Base-by-base conservation (phyloP, 2,888 invertebrate genomes). In the Volucella bombylans region DNA sequence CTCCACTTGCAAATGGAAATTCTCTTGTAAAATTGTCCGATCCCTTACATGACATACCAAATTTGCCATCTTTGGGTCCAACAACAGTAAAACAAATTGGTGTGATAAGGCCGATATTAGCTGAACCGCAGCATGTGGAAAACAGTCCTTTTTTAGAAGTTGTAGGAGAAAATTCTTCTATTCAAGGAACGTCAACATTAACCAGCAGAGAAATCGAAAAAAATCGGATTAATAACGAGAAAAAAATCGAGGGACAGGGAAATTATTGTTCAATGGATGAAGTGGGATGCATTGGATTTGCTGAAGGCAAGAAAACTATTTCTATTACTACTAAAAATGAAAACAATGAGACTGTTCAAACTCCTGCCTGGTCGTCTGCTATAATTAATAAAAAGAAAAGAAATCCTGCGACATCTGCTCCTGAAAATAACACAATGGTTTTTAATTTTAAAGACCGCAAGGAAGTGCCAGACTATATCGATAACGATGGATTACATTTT, bases 381-480 rank as follows among this genome's bases (percentile, higher is more conserved):
- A 77, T 90, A 69, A 90, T 90, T 64, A 90, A 82, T 39, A 87
- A 87, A 69, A 87, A 91, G 69, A 89, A 89, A 43, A 88, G 89
- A n/a, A 89, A 88, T 54, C 88, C 87, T 52, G 78, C 72, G 14
- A 86, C 86, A 41, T 82, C 78, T 52, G 69, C 87, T 82, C 93
- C 94, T 87, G 93, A 94, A 89, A 95, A 94, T 88, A 95, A 95
- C 87, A 94, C 95, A 41, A 95, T 97, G 92, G 96, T 97, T 87
- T 97, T 97, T 93, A 96, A 97, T 93, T 97, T 97, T 92, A 96
- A 95, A 87, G 93, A 94, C 92, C 94, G 96, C 90, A 96, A 96
- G 92, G 96, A 96, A 89, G 96, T 97, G 89, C 97, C 97, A 65
- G 96, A 97, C 93, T 97, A 97, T 92, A 96, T 97, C 90, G 96